Evolutionary conservation across 2,888 invertebrate species (phyloP), one percentile per base, ranked within the genome.

Genomic region (Rotaria magnacalcarata): DNA sequence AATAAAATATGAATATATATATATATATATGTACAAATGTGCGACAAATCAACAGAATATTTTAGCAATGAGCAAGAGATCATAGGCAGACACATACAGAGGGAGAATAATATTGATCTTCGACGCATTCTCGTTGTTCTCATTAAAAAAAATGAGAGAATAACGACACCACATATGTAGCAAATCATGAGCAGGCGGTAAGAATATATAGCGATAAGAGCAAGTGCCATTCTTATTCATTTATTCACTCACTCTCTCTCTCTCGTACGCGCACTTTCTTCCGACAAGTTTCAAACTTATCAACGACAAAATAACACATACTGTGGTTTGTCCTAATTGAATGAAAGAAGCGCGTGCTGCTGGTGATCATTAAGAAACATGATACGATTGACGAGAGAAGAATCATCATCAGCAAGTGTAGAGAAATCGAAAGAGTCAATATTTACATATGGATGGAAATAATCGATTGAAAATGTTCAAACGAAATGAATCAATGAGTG

Each of bases 121-220:
- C 58, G 8, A 60, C 58, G 58, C n/a, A 4, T 60, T 60, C 58
- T 60, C 58, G n/a, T 60, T 60, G n/a, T 60, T 60, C 58, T 60
- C 58, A 60, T 60, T 60, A 60, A 60, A 60, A 60, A 60, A 60
- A 60, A 60, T n/a, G n/a, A 60, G 58, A 60, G 58, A 60, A 60
- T 10, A 19, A 60, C 58, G 1, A 60, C 58, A 60, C n/a, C 58
- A 60, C 58, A 60, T 27, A 60, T 60, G 58, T 60, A 60, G 58
- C 58, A 60, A 60, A 60, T 60, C 58, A 60, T 5, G 58, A 60
- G n/a, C 58, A 60, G 58, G n/a, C 58, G n/a, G 58, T 60, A n/a
- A 60, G 58, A 24, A 24, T 60, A 24, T 60, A 27, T 60, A 60
- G 58, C 24, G 58, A 60, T 60, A 60, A 60, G 58, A 60, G 24